Base-by-base conservation (phyloP, 2,113 vertebrate species). In the Melanostigma gelatinosum region DNA sequence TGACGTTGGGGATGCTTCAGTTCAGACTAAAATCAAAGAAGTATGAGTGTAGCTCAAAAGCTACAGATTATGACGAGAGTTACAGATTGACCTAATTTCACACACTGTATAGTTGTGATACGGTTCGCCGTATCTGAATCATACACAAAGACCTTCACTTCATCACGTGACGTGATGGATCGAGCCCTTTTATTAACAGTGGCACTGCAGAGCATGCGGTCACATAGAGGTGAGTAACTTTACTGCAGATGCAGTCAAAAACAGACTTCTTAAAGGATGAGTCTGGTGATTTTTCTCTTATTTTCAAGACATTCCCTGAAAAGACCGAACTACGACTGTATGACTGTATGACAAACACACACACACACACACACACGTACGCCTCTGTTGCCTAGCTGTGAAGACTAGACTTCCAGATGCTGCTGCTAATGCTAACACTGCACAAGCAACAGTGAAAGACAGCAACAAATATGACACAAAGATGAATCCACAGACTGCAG, bases 391-490 rank as follows among this genome's bases (percentile, higher is more conserved):
- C 77, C 84, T 72, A 81, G 94, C 92, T 93, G 94, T 91, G 93
- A 88, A 91, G 89, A 93, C 93, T 4, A 57, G 90, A 94, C 92
- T 95, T 94, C 87, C 94, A 92, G 87, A 89, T 94, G 94, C 92
- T 94, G 88, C 89, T 94, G 54, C 93, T 91, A 91, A 90, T 89
- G 93, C 90, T 94, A 92, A 87, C 40, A 58, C 69, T 77, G 79
- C 88, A 85, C 78, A 72, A 80, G 81, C 82, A 78, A 88, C 84
- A 77, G 88, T 57, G 75, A 79, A 78, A 86, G 65, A 85, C 76
- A 46, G 77, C 82, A 80, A 91, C 84, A 90, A 66, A 86, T 15
- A 86, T 83, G 83, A 85, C 70, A 91, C 65, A 87, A 76, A 87
- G 67, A 87, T 71, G 74, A 77, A 78, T 74, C 82, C 1, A 68